Percentiles rank a stretch among this genome's conserved stretches.
phyloP scores from a whole-genome alignment of 1,140 invertebrate species.

The Drosophila dunni region DNA sequence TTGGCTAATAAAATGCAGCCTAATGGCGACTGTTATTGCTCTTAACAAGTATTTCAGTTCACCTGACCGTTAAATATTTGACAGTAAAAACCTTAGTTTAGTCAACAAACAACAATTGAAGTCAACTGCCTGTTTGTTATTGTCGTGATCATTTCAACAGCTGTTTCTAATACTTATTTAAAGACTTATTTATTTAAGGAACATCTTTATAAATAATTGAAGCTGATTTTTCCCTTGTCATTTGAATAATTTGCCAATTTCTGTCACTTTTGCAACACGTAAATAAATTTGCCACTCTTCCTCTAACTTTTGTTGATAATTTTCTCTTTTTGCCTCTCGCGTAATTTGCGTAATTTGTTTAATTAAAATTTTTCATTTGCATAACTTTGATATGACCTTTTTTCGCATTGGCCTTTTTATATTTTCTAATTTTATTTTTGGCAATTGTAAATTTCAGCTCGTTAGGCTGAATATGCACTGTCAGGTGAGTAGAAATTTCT shows the following conservation, averaged over 20 bases:
- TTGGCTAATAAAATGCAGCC: conserved; percentile 10
- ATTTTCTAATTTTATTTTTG: conserved; percentile 3
- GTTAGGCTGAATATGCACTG: conserved; percentile 13
- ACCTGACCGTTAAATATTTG: no score
- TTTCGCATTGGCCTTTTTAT: neutral
- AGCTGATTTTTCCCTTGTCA: conserved; percentile 17
- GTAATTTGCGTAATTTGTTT: conserved; percentile 76
- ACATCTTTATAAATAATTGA: conserved; percentile 40
- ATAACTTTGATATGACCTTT: conserved; percentile 48
- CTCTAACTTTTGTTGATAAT: conserved; percentile 15
- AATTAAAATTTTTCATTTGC: conserved; percentile 68
- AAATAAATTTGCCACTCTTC: conserved; percentile 33
- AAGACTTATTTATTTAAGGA: neutral
- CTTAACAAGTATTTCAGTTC: conserved; percentile 6
- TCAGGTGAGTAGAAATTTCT: conserved; percentile 5
- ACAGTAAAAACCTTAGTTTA: neutral
- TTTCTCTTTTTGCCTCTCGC: conserved; percentile 31
- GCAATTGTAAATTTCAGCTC: conserved; percentile 38
- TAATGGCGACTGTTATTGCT: conserved; percentile 16
- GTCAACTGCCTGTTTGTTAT: neutral
- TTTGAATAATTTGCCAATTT: conserved; percentile 30
- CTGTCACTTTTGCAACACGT: neutral
- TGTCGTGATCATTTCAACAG: neutral
- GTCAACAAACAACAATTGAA: neutral
- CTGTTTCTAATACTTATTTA: neutral